Evolutionary conservation across 1,140 invertebrate genomes (phyloP).

Genomic region (Macrocentrus cingulum): DNA sequence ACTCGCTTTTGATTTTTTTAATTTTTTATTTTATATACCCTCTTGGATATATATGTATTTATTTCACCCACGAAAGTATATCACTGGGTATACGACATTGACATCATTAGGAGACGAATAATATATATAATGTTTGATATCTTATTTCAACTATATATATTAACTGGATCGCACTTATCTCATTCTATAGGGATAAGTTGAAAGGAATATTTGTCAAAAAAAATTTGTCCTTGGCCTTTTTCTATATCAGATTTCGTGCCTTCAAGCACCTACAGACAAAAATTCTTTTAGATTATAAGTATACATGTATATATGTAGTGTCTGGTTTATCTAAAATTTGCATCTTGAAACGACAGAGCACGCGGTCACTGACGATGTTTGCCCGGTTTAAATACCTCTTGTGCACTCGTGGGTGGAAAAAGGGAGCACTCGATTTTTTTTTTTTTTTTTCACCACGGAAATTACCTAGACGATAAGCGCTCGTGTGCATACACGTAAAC

Average conservation of each 20-base stretch:
- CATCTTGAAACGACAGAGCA: conserved; percentile 2
- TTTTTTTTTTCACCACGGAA: neutral
- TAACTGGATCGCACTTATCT: too few species aligned
- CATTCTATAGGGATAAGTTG: too few species aligned
- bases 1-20: conserved; percentile 9
- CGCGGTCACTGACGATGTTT: neutral
- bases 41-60: neutral
- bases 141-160: too few species aligned
- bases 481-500: too few species aligned
- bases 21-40: conserved; percentile 9
- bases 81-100: too few species aligned
- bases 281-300: too few species aligned
- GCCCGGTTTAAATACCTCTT: neutral
- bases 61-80: too few species aligned
- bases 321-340: conserved; percentile 2
- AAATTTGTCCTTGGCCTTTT: conserved; percentile 8
- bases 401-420: neutral
- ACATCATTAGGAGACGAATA: too few species aligned
- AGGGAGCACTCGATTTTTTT: neutral
- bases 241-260: neutral
- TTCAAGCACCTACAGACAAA: too few species aligned
- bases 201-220: conserved; percentile 2
- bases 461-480: neutral
- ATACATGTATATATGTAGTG: too few species aligned
- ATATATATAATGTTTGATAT: too few species aligned